Percentiles rank a stretch among this genome's conserved stretches.
These are phyloP conservation scores for Patella caerulea DNA, from an alignment of 2,888 invertebrate genomes.

Conservation along the genomic window DNA sequence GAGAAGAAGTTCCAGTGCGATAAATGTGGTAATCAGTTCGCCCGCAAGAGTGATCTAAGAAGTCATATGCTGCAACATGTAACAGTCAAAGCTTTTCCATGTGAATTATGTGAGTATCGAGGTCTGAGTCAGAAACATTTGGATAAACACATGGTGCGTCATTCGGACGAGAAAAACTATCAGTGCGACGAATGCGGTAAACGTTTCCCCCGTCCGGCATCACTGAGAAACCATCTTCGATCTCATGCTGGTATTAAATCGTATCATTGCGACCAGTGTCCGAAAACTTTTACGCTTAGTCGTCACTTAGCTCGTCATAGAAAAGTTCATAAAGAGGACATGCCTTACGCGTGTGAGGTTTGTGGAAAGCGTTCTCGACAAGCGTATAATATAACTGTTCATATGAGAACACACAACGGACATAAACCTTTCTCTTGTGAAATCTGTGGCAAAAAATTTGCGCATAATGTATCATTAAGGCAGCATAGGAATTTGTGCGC, in stretches of 20 bases:
- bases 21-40: slow-evolving; percentile 5
- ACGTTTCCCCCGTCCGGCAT: not conserved
- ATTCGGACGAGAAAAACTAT: not conserved
- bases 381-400: not conserved
- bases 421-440: not conserved
- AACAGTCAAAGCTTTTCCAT: not conserved
- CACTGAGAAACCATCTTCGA: not conserved
- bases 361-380: not conserved
- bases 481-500: not conserved
- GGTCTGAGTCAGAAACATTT: not conserved
- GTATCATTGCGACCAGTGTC: slow-evolving; percentile 2
- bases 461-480: not conserved
- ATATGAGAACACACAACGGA: slow-evolving; percentile 1
- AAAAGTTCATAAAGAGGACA: slow-evolving; percentile 10
- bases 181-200: not conserved
- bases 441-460: not conserved
- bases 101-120: slow-evolving; percentile 5
- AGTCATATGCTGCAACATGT: slow-evolving; percentile 6
- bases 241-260: not conserved
- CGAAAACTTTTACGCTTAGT: not conserved
- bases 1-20: slow-evolving; percentile 1
- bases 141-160: slow-evolving; percentile 7
- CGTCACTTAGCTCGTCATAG: slow-evolving; percentile 10
- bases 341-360: not conserved
- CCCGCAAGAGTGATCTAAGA: not conserved